These are phyloP conservation scores for Megaceryle torquata DNA, from an alignment of 2,113 vertebrate genomes.

Conservation along the genomic window DNA sequence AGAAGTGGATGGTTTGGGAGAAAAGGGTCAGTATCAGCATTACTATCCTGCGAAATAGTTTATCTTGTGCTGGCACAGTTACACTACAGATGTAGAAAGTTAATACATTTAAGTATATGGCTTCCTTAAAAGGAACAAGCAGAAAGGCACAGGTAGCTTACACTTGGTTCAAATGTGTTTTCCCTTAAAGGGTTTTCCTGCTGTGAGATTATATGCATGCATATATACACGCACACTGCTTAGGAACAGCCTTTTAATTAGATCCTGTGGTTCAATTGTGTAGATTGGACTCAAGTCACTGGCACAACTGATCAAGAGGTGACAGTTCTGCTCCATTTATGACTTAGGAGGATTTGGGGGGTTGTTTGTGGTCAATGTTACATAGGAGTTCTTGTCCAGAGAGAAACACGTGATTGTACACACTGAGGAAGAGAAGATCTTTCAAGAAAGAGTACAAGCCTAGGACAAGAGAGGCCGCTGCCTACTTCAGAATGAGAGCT, in stretches of 20 bases:
- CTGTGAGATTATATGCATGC: background rate
- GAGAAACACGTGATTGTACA: background rate
- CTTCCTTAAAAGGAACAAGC: background rate
- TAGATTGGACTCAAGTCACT: background rate
- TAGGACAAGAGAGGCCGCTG: background rate
- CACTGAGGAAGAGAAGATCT: background rate
- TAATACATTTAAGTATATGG: background rate
- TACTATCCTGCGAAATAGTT: background rate
- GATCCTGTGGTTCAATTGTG: background rate
- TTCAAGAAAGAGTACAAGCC: background rate
- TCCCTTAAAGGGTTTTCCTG: background rate
- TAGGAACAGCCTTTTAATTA: background rate
- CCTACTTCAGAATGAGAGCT: background rate
- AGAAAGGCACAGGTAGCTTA: background rate
- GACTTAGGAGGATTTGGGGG: background rate
- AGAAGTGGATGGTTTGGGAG: background rate
- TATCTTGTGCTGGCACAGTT: background rate
- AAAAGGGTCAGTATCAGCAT: background rate
- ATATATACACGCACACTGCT: background rate
- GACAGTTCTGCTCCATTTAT: background rate
- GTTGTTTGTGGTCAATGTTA: fast-evolving
- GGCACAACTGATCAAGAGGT: background rate
- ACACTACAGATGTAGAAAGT: background rate
- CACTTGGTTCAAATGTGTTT: background rate
- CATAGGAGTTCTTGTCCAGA: background rate